A percentile compares a stretch with the other conserved stretches of the same genome.
These are phyloP conservation scores for Nesogale talazaci DNA, from an alignment of 2,113 vertebrate genomes.

Conservation along the genomic window DNA sequence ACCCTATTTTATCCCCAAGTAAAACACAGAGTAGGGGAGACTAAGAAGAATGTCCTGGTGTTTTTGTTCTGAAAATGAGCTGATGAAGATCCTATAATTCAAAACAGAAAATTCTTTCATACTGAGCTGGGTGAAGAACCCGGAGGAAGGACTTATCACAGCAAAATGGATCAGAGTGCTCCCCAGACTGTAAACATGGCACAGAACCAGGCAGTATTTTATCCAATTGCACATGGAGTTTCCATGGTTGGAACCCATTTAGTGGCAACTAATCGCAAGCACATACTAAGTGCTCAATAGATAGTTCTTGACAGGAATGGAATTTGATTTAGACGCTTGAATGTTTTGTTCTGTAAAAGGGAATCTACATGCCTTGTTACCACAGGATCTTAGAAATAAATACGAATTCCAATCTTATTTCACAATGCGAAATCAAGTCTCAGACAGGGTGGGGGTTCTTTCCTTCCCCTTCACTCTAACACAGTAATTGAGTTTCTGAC, in stretches of 20 bases:
- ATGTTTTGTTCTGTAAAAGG: background rate
- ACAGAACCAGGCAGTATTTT: background rate
- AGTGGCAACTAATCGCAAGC: background rate
- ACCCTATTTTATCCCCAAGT: background rate
- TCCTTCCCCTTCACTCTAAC: conserved; percentile 25
- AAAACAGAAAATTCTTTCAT: background rate
- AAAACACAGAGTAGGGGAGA: background rate
- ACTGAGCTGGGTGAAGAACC: background rate
- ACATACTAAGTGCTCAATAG: background rate
- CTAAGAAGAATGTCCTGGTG: background rate
- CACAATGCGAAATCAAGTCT: background rate
- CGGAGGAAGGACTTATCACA: background rate
- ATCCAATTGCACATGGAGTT: background rate
- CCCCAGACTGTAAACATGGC: background rate
- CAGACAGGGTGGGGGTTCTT: conserved; percentile 1
- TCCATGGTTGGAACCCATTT: background rate
- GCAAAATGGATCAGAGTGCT: too few relatives aligned
- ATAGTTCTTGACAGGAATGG: background rate
- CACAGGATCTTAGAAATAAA: background rate
- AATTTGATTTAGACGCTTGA: conserved; percentile 18
- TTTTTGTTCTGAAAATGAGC: background rate
- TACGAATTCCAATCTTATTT: background rate
- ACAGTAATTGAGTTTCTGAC: conserved; percentile 64
- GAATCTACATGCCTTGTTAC: background rate
- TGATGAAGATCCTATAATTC: background rate